Base-by-base conservation (phyloP, 2,113 vertebrate genomes). In the Mandrillus leucophaeus region DNA sequence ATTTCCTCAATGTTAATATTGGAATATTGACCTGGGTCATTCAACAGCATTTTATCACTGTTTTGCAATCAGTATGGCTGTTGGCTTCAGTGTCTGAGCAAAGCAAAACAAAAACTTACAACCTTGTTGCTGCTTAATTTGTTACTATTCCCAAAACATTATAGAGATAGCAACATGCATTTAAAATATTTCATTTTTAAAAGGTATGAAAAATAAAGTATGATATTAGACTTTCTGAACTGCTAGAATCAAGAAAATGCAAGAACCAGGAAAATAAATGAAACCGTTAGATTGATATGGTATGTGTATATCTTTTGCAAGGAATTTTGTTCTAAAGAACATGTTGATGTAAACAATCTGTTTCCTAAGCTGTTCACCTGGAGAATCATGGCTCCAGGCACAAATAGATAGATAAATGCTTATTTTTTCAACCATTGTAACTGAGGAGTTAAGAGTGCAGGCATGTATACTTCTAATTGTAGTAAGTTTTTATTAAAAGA, bases 331-430 rank as follows among this genome's bases (percentile, higher is more conserved):
- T 92, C 38, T 93, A 95, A 97, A 95, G 81, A 95, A 43, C 1
- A 84, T 97, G 52, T 82, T 94, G 82, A 93, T 75, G 13, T 82
- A 96, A 98, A 50, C 85, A 97, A 93, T 92, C 48, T 93, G 82
- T 95, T 98, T 94, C 70, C 30, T 83, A 93, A 87, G 25, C 57
- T 98, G 68, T 85, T 97, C 66, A 90, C 23, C 13, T 80, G 45
- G 52, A 96, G 97, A 98, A 96, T 79, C 61, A 92, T 50, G 20
- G 84, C 86, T 96, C 32, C 45, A 55, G 20, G 23, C 61, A 18
- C 66, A 96, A 38, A 94, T 79, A 88, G 2, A 90, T 1, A 45
- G 1, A 96, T 80, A 5, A 78, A 59, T 27, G 32, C 48, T 10
- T 82, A 94, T 90, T 93, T 85, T 90, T 35, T 95, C 61, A 87